Conservation (phyloP, 2,797 vertebrate genomes). For the Acestrorhynchus altus region DNA sequence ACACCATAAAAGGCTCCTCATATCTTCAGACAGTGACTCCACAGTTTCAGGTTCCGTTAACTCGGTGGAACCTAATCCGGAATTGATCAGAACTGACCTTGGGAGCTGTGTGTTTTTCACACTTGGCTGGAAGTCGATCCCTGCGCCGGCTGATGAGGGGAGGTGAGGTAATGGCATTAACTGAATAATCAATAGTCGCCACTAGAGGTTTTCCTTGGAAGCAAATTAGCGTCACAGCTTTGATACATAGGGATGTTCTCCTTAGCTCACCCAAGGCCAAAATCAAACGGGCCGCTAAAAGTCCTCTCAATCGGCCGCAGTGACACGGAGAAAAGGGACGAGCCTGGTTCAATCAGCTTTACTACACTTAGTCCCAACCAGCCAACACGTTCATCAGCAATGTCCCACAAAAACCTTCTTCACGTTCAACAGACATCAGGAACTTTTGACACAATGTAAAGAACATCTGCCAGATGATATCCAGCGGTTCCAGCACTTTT, state of each 20-base stretch:
- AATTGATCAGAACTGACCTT: neutral
- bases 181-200: conserved; percentile 4
- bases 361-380: neutral
- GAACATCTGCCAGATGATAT: too few species aligned
- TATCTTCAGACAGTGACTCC: neutral
- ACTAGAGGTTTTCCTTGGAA: neutral
- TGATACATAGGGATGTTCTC: neutral
- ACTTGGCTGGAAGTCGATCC: neutral
- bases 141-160: neutral
- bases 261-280: neutral
- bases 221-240: neutral
- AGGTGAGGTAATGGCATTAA: conserved; percentile 10
- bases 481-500: too few species aligned
- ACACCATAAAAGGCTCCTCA: neutral
- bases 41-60: neutral
- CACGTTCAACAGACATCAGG: neutral
- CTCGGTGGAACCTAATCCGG: conserved; percentile 1
- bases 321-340: neutral
- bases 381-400: too few species aligned
- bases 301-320: neutral
- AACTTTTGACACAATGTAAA: too few species aligned
- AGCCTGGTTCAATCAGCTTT: neutral
- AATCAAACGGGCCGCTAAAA: neutral
- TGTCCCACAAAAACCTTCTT: neutral
- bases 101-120: neutral